Base-by-base conservation (phyloP, 2,113 vertebrate genomes). In the Spilogale gracilis region DNA sequence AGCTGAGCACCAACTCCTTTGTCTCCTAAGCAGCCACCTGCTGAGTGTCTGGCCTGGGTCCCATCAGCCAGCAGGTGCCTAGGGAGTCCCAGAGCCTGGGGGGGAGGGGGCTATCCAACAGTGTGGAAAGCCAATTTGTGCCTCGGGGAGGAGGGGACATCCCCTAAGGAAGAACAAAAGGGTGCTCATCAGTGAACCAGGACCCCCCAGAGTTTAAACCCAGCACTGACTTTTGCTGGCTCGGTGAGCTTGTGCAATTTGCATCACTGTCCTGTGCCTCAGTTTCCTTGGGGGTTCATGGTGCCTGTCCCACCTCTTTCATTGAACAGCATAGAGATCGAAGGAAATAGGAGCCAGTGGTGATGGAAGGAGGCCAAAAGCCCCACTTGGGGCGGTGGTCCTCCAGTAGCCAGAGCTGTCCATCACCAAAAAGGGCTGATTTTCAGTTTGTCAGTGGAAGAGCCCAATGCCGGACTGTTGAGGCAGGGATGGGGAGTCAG, bases 1-100 rank as follows among this genome's bases (percentile, higher is more conserved):
- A 94, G 96, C 97, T 97, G 95, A 97, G 96, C 82, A 84, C 89
- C 95, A 98, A 94, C 94, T 94, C 65, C 95, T 97, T 98, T 98
- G 97, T 96, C 80, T 90, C 95, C 80, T 69, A 93, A 73, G 92
- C 90, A 82, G 95, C 98, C 97, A 97, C 96, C 97, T 97, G 97
- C 96, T 97, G 97, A 97, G 87, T 50, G 52, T 96, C 97, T 98
- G 97, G 97, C 97, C 97, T 25, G 45, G 61, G 81, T 96, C 96
- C 96, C 97, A 97, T 92, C 60, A 97, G 71, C 96, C 96, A 97
- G 96, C 98, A 97, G 96, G 92, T 97, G 97, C 92, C 92, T 58
- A 96, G 90, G 92, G 95, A 97, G 92, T 83, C 92, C 88, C 87
- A 83, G 45, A 71, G 97, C 83, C 92, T 78, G 48, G 48, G 63